phyloP scores from a whole-genome alignment of 1,140 invertebrate species.

The Drosophila orena region DNA sequence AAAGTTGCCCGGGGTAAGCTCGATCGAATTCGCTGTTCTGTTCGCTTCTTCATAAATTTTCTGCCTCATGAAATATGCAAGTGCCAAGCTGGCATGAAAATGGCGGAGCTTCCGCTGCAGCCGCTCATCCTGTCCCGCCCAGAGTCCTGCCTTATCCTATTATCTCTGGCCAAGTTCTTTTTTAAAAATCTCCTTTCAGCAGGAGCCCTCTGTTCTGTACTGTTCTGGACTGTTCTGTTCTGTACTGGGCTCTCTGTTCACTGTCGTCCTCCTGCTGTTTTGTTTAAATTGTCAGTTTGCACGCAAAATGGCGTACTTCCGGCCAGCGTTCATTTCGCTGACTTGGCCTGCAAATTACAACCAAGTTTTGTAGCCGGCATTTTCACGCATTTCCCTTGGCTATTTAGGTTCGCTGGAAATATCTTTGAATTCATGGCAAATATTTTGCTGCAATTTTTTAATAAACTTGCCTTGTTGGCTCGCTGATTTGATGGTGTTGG shows the following conservation, averaged over 20 bases:
- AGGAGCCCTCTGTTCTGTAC: neutral
- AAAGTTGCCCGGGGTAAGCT: conserved; percentile 7
- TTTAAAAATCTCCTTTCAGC: conserved; percentile 4
- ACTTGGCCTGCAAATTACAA: conserved; percentile 70
- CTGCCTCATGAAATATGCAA: conserved; percentile 75
- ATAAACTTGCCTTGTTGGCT: conserved; percentile 10
- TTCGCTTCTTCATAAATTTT: conserved; percentile 54
- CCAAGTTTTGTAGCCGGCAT: conserved; percentile 55
- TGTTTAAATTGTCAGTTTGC: conserved; percentile 66
- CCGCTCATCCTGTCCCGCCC: conserved; percentile 18
- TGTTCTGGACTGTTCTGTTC: too few relatives aligned
- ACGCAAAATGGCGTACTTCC: conserved; percentile 75
- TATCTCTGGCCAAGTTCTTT: conserved; percentile 49
- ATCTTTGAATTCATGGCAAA: conserved; percentile 23
- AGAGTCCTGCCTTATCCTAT: conserved; percentile 57
- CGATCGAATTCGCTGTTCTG: conserved; percentile 34
- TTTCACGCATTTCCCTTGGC: neutral
- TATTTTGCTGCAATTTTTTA: conserved; percentile 39
- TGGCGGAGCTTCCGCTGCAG: conserved; percentile 65
- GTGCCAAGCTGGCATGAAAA: conserved; percentile 72
- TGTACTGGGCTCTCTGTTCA: too few relatives aligned
- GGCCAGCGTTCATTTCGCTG: conserved; percentile 73
- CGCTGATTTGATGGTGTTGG: conserved; percentile 1
- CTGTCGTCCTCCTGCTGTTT: conserved; percentile 23
- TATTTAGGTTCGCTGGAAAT: conserved; percentile 27